phyloP scores from a whole-genome alignment of 2,888 invertebrate species.

The Athalia rosae region DNA sequence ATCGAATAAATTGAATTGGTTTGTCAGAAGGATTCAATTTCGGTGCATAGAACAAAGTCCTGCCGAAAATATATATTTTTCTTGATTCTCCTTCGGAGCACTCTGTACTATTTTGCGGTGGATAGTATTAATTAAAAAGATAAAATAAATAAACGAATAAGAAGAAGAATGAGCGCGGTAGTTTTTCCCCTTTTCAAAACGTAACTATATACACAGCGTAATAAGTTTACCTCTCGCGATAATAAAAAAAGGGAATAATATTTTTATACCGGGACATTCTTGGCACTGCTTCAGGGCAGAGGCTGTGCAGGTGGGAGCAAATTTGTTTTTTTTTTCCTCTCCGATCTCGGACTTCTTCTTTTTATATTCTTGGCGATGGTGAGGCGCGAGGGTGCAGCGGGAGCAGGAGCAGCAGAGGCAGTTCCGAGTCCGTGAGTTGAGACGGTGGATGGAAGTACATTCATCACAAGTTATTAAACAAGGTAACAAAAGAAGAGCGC shows the following conservation, averaged over 20 bases:
- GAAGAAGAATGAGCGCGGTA: background rate
- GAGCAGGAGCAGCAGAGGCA: background rate
- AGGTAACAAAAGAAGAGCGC: conserved; percentile 69
- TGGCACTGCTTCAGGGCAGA: background rate
- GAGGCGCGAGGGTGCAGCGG: conserved; percentile 7
- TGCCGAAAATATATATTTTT: too few species aligned
- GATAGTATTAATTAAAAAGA: background rate
- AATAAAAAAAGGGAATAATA: conserved; percentile 4
- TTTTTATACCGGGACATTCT: conserved; percentile 12
- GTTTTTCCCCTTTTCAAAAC: background rate
- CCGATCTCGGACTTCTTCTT: background rate
- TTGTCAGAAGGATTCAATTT: too few species aligned
- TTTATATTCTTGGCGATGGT: background rate
- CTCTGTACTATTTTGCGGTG: background rate
- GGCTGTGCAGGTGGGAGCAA: background rate
- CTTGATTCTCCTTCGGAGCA: background rate
- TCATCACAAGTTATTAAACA: conserved; percentile 73
- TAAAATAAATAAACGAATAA: too few species aligned
- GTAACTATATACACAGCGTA: background rate
- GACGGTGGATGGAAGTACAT: conserved; percentile 55
- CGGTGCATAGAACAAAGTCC: too few species aligned
- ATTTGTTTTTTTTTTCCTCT: too few species aligned
- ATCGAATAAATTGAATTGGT: too few species aligned
- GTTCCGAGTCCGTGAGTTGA: background rate
- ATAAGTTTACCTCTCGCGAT: background rate